Conservation (phyloP, 1,140 invertebrate species). For the Calliphora vicina region DNA sequence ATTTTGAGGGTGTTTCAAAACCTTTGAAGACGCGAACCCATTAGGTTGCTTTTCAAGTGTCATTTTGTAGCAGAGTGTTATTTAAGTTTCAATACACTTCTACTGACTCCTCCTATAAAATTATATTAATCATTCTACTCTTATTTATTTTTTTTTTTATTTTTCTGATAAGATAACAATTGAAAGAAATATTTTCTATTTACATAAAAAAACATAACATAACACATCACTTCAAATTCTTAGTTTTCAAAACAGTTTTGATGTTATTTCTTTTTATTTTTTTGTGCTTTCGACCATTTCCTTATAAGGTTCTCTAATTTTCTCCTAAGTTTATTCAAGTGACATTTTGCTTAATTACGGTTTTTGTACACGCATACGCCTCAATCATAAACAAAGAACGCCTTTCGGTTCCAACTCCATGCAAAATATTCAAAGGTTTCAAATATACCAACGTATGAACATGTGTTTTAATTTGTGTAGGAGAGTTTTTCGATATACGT, state of each 20-base stretch:
- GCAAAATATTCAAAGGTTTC: too few species aligned
- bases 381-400: slow-evolving; percentile 7
- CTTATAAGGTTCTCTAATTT: neutral
- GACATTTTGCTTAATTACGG: slow-evolving; percentile 23
- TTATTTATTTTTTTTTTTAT: neutral
- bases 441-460: too few species aligned
- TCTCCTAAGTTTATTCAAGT: neutral
- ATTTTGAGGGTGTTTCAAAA: too few species aligned
- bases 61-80: too few species aligned
- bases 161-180: neutral
- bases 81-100: neutral
- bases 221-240: too few species aligned
- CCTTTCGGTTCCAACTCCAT: too few species aligned
- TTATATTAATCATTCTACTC: neutral
- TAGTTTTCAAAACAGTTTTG: neutral
- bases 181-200: neutral
- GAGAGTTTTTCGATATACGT: too few species aligned
- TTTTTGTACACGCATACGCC: slow-evolving; percentile 25
- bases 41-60: too few species aligned
- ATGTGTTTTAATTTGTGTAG: too few species aligned
- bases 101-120: neutral
- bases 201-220: too few species aligned
- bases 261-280: neutral
- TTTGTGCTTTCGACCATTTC: neutral
- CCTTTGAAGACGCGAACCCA: too few species aligned